Conservation (phyloP, 2,888 invertebrate genomes). For the Dryadula phaetusa region DNA sequence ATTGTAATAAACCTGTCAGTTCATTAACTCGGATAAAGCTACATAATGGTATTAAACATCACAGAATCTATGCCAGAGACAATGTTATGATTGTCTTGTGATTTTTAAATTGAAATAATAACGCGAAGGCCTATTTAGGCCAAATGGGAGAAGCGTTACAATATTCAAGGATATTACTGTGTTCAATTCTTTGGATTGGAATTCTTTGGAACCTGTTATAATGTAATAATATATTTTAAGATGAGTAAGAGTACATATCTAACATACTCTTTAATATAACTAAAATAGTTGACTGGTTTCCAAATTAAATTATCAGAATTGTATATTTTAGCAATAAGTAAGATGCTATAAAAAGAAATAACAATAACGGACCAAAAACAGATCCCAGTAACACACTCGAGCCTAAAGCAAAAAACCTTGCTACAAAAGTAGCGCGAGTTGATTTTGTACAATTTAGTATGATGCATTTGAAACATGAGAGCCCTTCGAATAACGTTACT, state of each 20-base stretch:
- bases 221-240: background rate
- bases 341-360: background rate
- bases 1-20: constrained; percentile 49
- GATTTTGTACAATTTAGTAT: constrained; percentile 14
- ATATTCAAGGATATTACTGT: background rate
- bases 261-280: background rate
- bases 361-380: background rate
- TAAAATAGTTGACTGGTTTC: background rate
- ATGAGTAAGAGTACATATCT: background rate
- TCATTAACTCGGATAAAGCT: constrained; percentile 45
- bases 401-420: constrained; percentile 1
- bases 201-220: too few relatives aligned
- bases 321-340: background rate
- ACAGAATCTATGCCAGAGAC: constrained; percentile 36
- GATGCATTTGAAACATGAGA: constrained; percentile 5
- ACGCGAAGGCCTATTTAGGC: background rate
- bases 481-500: constrained; percentile 22
- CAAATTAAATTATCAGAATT: background rate
- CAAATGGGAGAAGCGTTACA: background rate
- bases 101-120: background rate
- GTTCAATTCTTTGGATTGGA: too few relatives aligned
- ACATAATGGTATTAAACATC: constrained; percentile 42
- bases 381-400: background rate
- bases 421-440: background rate
- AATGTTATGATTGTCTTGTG: constrained; percentile 1